Percentiles rank a stretch among this genome's conserved stretches.
phyloP scores from a whole-genome alignment of 2,113 vertebrate species.

The Tauraco erythrolophus region DNA sequence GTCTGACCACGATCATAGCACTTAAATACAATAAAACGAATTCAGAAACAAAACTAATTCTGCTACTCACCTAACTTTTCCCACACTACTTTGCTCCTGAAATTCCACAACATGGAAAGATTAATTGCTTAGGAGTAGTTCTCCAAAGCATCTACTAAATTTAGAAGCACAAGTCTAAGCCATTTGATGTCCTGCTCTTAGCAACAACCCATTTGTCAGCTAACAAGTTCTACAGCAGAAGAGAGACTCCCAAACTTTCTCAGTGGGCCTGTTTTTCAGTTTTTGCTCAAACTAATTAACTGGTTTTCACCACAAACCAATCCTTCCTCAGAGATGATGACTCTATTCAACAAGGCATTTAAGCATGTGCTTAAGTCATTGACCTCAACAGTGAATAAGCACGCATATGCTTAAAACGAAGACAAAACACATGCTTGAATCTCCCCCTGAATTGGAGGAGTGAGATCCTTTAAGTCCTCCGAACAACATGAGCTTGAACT shows the following conservation, averaged over 20 bases:
- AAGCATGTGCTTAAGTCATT: background rate
- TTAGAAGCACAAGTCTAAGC: background rate
- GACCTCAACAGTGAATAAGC: background rate
- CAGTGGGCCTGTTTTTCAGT: background rate
- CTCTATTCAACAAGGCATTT: constrained; percentile 19
- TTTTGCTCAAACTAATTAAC: constrained; percentile 18
- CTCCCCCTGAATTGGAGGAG: background rate
- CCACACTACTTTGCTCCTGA: background rate
- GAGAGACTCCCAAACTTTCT: background rate
- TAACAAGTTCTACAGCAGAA: background rate
- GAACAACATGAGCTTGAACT: background rate
- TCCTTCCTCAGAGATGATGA: background rate
- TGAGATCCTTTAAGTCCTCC: background rate
- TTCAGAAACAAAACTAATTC: background rate
- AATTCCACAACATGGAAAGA: background rate
- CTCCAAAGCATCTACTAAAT: background rate
- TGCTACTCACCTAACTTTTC: background rate
- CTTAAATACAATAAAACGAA: background rate
- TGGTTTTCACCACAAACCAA: constrained; percentile 14
- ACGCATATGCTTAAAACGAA: constrained; percentile 6
- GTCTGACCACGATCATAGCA: background rate
- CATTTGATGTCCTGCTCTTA: background rate
- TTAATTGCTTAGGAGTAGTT: background rate
- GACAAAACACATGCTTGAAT: background rate
- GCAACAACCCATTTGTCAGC: background rate